Evolutionary conservation across 2,888 invertebrate species (phyloP).

Genomic region (Rhagonycha fulva): DNA sequence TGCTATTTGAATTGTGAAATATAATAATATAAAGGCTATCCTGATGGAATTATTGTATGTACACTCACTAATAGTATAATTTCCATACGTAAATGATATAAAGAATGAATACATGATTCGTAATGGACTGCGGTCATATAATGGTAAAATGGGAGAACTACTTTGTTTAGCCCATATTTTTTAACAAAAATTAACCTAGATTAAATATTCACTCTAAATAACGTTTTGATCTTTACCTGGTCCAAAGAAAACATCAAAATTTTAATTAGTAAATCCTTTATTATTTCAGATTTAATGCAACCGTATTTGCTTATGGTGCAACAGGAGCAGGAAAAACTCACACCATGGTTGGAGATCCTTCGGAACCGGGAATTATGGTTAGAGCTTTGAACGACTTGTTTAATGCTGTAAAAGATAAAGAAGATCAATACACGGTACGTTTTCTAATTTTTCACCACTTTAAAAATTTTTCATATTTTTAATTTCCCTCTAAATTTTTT

Average conservation of each 20-base stretch:
- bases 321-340: slow-evolving; percentile 92
- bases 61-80: neutral
- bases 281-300: slow-evolving; percentile 82
- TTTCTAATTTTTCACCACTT: neutral
- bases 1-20: neutral
- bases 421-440: slow-evolving; percentile 66
- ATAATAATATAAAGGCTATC: neutral
- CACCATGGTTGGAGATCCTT: slow-evolving; percentile 78
- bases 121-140: neutral
- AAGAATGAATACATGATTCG: neutral
- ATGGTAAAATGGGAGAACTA: too few relatives aligned
- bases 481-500: neutral
- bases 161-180: too few relatives aligned
- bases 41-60: neutral
- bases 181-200: too few relatives aligned
- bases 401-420: slow-evolving; percentile 66
- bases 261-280: too few relatives aligned
- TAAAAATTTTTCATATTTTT: neutral
- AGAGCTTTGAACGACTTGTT: slow-evolving; percentile 84
- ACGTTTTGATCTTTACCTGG: too few relatives aligned
- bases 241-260: too few relatives aligned
- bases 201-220: too few relatives aligned
- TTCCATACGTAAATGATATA: neutral
- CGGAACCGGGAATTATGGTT: slow-evolving; percentile 84
- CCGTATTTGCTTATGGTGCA: slow-evolving; percentile 94